Base-by-base conservation (phyloP, 2,113 vertebrate species). In the Spermophilus dauricus region DNA sequence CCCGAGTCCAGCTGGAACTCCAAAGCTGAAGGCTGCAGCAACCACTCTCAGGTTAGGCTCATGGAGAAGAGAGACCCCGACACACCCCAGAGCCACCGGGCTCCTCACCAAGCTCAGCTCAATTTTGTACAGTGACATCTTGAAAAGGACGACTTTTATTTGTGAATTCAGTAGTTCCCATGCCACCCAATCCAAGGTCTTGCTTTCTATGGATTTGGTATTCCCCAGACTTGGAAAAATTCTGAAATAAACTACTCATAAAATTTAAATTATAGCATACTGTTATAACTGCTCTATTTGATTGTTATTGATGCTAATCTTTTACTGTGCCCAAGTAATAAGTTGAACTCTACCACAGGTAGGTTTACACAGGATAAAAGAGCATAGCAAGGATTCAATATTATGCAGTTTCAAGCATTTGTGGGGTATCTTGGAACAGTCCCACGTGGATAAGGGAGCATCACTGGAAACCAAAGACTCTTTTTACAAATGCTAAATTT, bases 1-100 rank as follows among this genome's bases (percentile, higher is more conserved):
- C 0, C 2, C 7, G 26, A 34, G 12, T 4, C n/a, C 10, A 6
- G n/a, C 32, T 9, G 13, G 70, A 82, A 4, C 5, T 42, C 10
- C 45, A 48, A 0, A 37, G 17, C 77, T 22, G 16, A 32, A 76
- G 11, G 12, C 17, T 32, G 18, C 32, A 37, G 10, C n/a, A 51
- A 20, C 5, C 5, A 34, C 48, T 5, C 45, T 86, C 80, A 28
- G 12, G 65, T 58, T 5, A 20, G 14, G 4, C 34, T 67, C 37
- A 10, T 37, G 30, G 34, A 24, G 67, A 80, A 10, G 7, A 45
- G 48, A 48, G 58, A 8, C 2, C 14, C 30, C 17, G 5, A 56
- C 17, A 56, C 17, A 56, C 56, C 56, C 56, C 56, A 58, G 20
- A 9, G 32, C 45, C 3, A 1, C 63, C 63, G 18, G 16, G 3